Base-by-base conservation (phyloP, 1,140 invertebrate species). In the Hyphantria cunea region DNA sequence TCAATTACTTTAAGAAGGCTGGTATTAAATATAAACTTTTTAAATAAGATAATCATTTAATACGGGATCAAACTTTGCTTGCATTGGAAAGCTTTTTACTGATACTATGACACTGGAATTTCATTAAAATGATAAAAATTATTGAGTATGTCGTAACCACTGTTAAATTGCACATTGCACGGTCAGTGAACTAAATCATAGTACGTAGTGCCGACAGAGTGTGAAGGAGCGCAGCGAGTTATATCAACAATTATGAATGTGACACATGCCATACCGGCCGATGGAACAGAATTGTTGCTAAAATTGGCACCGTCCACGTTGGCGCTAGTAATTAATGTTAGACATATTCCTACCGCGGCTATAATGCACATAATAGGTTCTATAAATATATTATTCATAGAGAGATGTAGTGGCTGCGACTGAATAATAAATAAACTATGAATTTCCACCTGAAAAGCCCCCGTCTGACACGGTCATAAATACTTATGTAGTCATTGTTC, bases 141-240 rank as follows among this genome's bases (percentile, higher is more conserved):
- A 48, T 58, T 31, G 55, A 37, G 45, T 58, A n/a, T 48, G 55
- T 58, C 44, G 53, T 58, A 34, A 56, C n/a, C 32, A 52, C 58
- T 68, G 50, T 60, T 49, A 72, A 80, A 85, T 85, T 78, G 69
- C 75, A 77, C 60, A 75, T 49, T 72, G 71, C 68, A 73, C 64
- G 76, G 74, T 71, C 74, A 75, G 63, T 81, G 80, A 77, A 78
- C 80, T 70, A 78, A 79, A 81, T 76, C 76, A 80, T 78, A 74
- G 63, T 68, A 56, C 45, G 34, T 53, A 31, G 42, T 56, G 15
- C 64, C 60, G 44, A 54, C 39, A 25, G 44, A 76, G 62, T 70
- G 68, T 25, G 5, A 25, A 25, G 17, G 17, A 25, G 17, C 17
- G 17, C 2, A 5, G 47, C 64, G 69, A 70, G 70, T 67, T 58